Evolutionary conservation across 2,113 vertebrate genomes (phyloP).

Genomic region (Myocastor coypus): DNA sequence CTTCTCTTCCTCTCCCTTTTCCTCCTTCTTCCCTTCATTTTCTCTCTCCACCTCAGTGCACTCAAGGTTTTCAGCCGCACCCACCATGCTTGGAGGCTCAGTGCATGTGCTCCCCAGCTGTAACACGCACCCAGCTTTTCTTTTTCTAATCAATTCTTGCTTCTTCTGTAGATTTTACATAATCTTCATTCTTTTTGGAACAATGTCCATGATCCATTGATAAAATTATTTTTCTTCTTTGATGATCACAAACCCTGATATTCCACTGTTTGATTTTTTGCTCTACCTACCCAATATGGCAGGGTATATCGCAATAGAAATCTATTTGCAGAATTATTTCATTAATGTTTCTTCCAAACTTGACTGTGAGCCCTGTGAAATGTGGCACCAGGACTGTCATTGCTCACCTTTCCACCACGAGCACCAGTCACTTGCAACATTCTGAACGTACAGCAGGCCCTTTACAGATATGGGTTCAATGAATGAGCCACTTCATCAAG

Average conservation of each 20-base stretch:
- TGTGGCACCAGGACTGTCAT: not conserved
- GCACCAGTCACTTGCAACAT: too few species aligned
- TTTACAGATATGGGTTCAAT: not conserved
- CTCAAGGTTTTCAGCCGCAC: fast-evolving
- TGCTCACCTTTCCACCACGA: not conserved
- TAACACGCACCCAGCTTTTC: not conserved
- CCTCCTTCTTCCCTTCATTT: too few species aligned
- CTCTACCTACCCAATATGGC: not conserved
- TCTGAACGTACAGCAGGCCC: not conserved
- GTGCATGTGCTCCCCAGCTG: fast-evolving
- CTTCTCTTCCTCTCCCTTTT: not conserved
- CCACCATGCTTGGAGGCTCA: not conserved
- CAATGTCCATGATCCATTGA: not conserved
- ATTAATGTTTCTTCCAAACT: not conserved
- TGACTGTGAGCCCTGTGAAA: not conserved
- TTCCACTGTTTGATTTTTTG: not conserved
- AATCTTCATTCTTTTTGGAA: not conserved
- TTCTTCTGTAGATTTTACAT: not conserved
- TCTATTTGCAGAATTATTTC: not conserved
- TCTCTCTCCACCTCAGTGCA: not conserved
- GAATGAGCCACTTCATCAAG: not conserved
- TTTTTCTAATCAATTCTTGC: not conserved
- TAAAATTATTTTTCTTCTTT: not conserved
- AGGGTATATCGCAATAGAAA: not conserved
- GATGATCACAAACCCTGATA: not conserved